Evolutionary conservation across 1,140 invertebrate species (phyloP).

Genomic region (Euura saliciscinereae): DNA sequence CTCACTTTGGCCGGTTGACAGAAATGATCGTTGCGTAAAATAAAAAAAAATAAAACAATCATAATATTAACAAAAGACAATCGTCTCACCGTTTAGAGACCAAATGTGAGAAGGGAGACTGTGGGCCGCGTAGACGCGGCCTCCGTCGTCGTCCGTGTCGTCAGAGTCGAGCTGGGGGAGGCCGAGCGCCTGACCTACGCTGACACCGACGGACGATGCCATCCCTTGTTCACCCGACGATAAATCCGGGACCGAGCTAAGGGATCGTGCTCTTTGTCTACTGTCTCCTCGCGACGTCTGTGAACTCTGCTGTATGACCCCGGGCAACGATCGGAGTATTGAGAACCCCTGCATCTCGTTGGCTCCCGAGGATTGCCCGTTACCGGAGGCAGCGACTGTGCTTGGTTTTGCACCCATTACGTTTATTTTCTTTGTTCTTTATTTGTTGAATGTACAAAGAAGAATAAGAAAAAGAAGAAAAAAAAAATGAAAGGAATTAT

Average conservation of each 20-base stretch:
- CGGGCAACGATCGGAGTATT: conserved; percentile 74
- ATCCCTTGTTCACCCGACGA: conserved; percentile 52
- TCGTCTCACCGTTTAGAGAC: conserved; percentile 81
- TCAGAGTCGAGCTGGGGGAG: conserved; percentile 53
- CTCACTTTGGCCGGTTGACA: conserved; percentile 39
- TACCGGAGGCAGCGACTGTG: conserved; percentile 76
- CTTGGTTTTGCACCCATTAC: conserved; percentile 84
- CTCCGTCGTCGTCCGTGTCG: conserved; percentile 59
- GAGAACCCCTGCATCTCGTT: conserved; percentile 75
- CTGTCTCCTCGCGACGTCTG: conserved; percentile 71
- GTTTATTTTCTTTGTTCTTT: not conserved
- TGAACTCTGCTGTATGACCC: conserved; percentile 55
- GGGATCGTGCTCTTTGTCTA: conserved; percentile 78
- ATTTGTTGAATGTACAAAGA: not conserved
- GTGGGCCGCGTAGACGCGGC: conserved; percentile 84
- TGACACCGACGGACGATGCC: conserved; percentile 50
- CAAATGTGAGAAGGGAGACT: conserved; percentile 90
- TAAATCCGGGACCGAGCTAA: conserved; percentile 83
- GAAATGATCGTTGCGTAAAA: conserved; percentile 14
- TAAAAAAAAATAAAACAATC: not conserved
- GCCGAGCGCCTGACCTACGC: conserved; percentile 53
- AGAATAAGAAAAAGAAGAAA: too few species aligned
- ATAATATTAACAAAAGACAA: conserved; percentile 30
- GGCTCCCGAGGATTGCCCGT: conserved; percentile 75
- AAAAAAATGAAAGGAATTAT: too few species aligned